Conservation (phyloP, 2,797 vertebrate species). For the Myotis pilosus region DNA sequence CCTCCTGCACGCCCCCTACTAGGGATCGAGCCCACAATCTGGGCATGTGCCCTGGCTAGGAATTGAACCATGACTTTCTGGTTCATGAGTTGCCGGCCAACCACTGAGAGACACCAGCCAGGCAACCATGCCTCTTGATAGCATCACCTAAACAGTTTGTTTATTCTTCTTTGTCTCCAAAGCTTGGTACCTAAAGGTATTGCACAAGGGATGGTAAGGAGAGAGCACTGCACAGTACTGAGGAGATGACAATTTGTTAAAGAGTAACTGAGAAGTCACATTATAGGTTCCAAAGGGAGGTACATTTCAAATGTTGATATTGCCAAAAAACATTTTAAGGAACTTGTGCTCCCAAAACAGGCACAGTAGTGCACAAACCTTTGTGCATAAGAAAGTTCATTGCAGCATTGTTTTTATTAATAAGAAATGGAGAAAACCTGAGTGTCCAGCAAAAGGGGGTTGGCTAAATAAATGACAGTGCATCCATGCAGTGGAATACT, state of each 20-base stretch:
- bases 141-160: not conserved
- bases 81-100: too few relatives aligned
- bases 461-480: not conserved
- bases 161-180: not conserved
- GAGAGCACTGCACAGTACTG: not conserved
- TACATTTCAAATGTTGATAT: not conserved
- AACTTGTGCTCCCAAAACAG: not conserved
- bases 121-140: not conserved
- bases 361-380: not conserved
- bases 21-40: too few relatives aligned
- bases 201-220: not conserved
- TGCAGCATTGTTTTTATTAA: not conserved
- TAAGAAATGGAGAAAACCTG: not conserved
- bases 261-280: not conserved
- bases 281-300: not conserved
- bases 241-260: not conserved
- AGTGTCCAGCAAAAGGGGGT: not conserved
- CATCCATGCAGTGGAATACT: not conserved
- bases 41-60: too few relatives aligned
- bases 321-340: not conserved
- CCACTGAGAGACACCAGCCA: too few relatives aligned
- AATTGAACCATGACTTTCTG: too few relatives aligned
- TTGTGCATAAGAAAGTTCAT: not conserved
- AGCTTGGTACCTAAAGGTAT: not conserved
- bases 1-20: too few relatives aligned